Conservation (phyloP, 2,797 vertebrate genomes). For the Phylloscopus collybita region DNA sequence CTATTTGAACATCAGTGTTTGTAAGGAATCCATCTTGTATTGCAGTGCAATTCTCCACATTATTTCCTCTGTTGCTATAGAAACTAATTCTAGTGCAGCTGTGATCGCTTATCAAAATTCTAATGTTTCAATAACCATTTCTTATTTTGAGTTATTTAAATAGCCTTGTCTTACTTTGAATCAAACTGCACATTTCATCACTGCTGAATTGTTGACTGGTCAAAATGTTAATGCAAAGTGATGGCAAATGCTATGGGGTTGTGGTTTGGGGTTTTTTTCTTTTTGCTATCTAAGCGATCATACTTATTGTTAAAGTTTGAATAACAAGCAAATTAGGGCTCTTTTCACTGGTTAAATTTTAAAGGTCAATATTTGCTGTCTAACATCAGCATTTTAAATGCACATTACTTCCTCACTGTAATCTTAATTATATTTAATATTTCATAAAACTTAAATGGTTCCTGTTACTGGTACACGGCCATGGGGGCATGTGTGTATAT, state of each 20-base stretch:
- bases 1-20: conserved; percentile 71
- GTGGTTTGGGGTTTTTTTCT: not conserved
- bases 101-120: conserved; percentile 84
- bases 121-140: conserved; percentile 76
- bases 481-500: accelerated
- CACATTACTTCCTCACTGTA: conserved; percentile 33
- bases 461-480: conserved; percentile 13
- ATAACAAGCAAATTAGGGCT: conserved; percentile 66
- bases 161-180: conserved; percentile 68
- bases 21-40: conserved; percentile 78
- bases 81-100: conserved; percentile 85
- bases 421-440: conserved; percentile 17
- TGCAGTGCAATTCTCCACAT: conserved; percentile 78
- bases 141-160: conserved; percentile 78
- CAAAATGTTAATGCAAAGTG: conserved; percentile 70
- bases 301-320: conserved; percentile 65
- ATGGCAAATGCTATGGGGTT: conserved; percentile 10
- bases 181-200: conserved; percentile 74
- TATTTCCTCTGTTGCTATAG: conserved; percentile 84
- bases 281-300: conserved; percentile 38
- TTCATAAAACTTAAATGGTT: conserved; percentile 34
- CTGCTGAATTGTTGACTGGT: conserved; percentile 69
- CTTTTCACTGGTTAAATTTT: conserved; percentile 66
- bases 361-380: conserved; percentile 71
- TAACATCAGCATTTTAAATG: conserved; percentile 62